Percentiles rank a stretch among this genome's conserved stretches.
These are phyloP conservation scores for Pseudorhombus dupliciocellatus DNA, from an alignment of 2,113 vertebrate genomes.

Conservation along the genomic window DNA sequence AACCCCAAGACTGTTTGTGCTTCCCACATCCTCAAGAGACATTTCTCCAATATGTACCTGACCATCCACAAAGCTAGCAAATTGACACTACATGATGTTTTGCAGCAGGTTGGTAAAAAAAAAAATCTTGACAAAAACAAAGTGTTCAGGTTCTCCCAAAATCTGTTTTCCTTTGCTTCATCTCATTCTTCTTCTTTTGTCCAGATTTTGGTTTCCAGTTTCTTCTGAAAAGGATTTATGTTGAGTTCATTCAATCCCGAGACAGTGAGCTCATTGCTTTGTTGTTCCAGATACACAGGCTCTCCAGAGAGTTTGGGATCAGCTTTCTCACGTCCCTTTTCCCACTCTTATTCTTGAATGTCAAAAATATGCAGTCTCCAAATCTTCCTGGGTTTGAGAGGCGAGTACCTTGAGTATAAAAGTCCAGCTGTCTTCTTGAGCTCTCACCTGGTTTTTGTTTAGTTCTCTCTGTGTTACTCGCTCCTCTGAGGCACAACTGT, in stretches of 20 bases:
- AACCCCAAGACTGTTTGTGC: slow-evolving; percentile 42
- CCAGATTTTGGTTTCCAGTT: slow-evolving; percentile 47
- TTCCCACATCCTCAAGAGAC: slow-evolving; percentile 74
- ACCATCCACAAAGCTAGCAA: slow-evolving; percentile 1
- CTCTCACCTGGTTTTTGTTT: slow-evolving; percentile 49
- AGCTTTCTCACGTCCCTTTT: slow-evolving; percentile 16
- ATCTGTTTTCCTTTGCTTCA: slow-evolving; percentile 28
- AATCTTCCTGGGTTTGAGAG: slow-evolving; percentile 26
- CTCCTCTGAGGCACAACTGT: slow-evolving; percentile 63
- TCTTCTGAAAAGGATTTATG: slow-evolving; percentile 28
- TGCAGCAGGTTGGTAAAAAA: not conserved
- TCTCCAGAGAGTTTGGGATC: slow-evolving; percentile 48
- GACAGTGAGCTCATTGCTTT: slow-evolving; percentile 58
- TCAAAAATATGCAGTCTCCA: not conserved
- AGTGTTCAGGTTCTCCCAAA: slow-evolving; percentile 9
- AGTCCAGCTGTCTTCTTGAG: slow-evolving; percentile 22
- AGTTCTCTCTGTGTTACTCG: slow-evolving; percentile 22
- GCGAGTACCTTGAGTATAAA: slow-evolving; percentile 13
- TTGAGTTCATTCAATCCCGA: slow-evolving; percentile 56
- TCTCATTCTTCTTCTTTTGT: slow-evolving; percentile 26
- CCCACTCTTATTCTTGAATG: not conserved
- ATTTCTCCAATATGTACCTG: slow-evolving; percentile 60
- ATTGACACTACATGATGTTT: slow-evolving; percentile 40
- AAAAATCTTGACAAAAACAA: slow-evolving; percentile 1
- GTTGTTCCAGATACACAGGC: slow-evolving; percentile 48